These are phyloP conservation scores for Sebastes cheni DNA, from an alignment of 2,797 vertebrate species.

Conservation along the genomic window DNA sequence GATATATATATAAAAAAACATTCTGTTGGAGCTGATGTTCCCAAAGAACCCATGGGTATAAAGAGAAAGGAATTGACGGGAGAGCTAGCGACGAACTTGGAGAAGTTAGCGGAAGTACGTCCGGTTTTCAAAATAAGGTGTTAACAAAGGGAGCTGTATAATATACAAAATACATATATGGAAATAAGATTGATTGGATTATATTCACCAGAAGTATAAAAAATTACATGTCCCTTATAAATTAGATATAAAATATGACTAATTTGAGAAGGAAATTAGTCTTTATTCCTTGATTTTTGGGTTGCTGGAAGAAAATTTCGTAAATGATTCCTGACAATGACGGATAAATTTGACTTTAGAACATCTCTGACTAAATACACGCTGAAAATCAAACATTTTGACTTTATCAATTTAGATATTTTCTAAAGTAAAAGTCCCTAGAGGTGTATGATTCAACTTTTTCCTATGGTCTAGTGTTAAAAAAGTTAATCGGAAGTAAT, in stretches of 20 bases:
- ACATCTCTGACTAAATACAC: no score
- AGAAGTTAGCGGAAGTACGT: no score
- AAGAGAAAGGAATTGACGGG: no score
- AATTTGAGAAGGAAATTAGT: background rate
- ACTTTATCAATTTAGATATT: background rate
- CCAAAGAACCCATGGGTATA: background rate
- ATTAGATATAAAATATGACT: background rate
- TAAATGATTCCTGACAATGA: background rate
- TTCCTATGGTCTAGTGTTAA: rapidly evolving
- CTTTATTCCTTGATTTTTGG: background rate
- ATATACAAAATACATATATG: no score
- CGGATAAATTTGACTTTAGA: no score
- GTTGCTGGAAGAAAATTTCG: background rate
- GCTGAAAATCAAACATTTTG: background rate
- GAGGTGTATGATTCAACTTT: no score
- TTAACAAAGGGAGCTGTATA: no score
- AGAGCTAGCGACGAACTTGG: no score
- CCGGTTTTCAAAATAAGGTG: background rate
- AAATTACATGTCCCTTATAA: background rate
- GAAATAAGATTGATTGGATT: background rate
- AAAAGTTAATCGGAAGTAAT: no score
- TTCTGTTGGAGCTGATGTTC: background rate
- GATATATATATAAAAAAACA: background rate
- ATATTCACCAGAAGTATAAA: background rate
- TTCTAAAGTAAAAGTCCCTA: background rate